A percentile compares a stretch with the other conserved stretches of the same genome.
phyloP scores from a whole-genome alignment of 2,888 invertebrate genomes.

The Nesidiocoris tenuis region DNA sequence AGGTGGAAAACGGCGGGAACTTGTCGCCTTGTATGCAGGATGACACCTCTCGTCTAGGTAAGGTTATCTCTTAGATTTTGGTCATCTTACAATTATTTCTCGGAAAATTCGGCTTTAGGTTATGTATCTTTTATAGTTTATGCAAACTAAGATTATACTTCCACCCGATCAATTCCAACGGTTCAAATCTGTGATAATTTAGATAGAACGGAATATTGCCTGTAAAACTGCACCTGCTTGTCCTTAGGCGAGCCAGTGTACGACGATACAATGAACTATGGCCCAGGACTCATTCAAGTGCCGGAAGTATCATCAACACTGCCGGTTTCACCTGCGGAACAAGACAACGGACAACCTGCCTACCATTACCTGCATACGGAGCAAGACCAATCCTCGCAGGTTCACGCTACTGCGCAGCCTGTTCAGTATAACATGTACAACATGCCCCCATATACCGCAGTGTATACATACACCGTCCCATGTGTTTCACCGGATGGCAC shows the following conservation, averaged over 20 bases:
- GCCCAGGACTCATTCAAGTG: slow-evolving; percentile 45
- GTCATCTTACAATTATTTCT: no score
- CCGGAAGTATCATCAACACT: slow-evolving; percentile 47
- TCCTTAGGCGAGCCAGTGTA: background rate
- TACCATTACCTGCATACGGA: slow-evolving; percentile 33
- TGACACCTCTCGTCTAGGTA: background rate
- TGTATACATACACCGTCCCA: slow-evolving; percentile 26
- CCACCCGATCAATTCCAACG: no score
- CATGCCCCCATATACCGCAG: background rate
- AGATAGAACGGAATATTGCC: no score
- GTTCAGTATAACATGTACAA: slow-evolving; percentile 22
- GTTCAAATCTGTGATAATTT: no score
- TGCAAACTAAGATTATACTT: no score
- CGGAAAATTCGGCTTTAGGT: no score
- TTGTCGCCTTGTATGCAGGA: background rate
- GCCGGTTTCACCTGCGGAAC: slow-evolving; percentile 1
- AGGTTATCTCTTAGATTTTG: no score
- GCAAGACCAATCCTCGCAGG: slow-evolving; percentile 34
- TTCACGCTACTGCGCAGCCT: background rate
- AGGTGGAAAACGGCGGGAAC: background rate
- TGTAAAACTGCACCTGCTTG: no score
- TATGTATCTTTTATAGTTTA: no score
- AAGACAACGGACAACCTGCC: background rate
- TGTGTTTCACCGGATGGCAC: slow-evolving; percentile 41
- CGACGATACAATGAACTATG: slow-evolving; percentile 23